These are phyloP conservation scores for Parambassis ranga DNA, from an alignment of 2,797 vertebrate genomes.

Conservation along the genomic window DNA sequence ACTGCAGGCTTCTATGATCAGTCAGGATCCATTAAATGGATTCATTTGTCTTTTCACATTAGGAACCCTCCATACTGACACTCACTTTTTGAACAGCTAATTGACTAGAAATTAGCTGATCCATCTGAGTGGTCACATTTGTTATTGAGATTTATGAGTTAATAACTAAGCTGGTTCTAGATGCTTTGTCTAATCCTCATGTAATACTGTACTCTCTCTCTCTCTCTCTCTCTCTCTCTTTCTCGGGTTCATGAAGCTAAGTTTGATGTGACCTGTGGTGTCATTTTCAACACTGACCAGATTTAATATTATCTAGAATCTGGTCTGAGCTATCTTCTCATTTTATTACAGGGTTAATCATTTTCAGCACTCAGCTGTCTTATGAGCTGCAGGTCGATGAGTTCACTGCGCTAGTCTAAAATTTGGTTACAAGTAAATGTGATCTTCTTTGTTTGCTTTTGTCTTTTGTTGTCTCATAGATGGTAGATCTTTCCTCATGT, in stretches of 20 bases:
- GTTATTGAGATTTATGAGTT: no score
- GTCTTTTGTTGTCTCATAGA: no score
- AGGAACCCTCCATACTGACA: neutral
- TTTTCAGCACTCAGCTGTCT: conserved; percentile 1
- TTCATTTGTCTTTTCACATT: neutral
- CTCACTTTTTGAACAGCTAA: neutral
- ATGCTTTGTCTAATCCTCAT: no score
- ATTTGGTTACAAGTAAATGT: no score
- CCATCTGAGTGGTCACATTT: no score
- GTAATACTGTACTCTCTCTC: no score
- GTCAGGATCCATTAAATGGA: neutral
- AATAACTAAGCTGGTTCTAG: no score
- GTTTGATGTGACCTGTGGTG: neutral
- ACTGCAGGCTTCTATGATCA: neutral
- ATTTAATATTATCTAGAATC: conserved; percentile 7
- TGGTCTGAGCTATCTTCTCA: neutral
- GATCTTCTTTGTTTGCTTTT: no score
- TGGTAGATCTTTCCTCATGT: no score
- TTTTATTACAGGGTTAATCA: conserved; percentile 32
- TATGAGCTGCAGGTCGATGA: neutral
- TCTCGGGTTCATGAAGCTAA: neutral
- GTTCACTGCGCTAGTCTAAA: no score
- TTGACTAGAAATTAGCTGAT: no score
- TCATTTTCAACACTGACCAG: neutral
- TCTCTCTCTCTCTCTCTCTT: no score